Evolutionary conservation across 2,888 invertebrate genomes (phyloP).

Genomic region (Folsomia candida): DNA sequence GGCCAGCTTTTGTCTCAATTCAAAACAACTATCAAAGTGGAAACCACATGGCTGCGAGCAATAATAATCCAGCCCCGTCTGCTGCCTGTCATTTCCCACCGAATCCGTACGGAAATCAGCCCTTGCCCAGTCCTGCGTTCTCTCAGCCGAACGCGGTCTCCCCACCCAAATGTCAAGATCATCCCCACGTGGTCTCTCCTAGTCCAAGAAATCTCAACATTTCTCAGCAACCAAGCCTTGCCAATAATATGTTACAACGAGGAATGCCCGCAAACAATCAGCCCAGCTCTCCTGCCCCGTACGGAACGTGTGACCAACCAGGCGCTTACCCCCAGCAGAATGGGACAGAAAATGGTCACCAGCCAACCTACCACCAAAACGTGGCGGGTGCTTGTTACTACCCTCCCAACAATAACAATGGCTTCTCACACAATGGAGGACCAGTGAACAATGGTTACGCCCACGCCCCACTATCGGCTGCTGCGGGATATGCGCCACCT

Average conservation of each 20-base stretch:
- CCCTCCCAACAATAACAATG: neutral
- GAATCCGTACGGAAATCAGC: constrained; percentile 39
- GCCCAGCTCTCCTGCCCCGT: constrained; percentile 25
- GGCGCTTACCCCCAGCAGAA: neutral
- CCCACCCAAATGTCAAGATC: constrained; percentile 48
- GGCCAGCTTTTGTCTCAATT: constrained; percentile 22
- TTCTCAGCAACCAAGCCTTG: constrained; percentile 22
- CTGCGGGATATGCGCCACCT: constrained; percentile 22
- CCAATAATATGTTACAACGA: neutral
- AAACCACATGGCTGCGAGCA: constrained; percentile 20
- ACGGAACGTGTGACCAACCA: no score
- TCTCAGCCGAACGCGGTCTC: constrained; percentile 51
- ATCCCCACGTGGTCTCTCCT: constrained; percentile 29
- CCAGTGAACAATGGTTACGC: neutral
- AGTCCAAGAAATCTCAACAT: constrained; percentile 20
- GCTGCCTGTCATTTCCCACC: constrained; percentile 5
- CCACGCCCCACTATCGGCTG: neutral
- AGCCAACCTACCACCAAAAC: neutral
- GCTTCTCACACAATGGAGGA: neutral
- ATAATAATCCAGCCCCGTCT: constrained; percentile 4
- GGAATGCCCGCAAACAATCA: constrained; percentile 20
- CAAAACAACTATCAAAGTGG: constrained; percentile 8
- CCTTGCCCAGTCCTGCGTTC: constrained; percentile 52
- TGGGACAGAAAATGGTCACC: neutral
- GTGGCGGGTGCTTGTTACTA: neutral